Evolutionary conservation across 1,140 invertebrate genomes (phyloP).

Genomic region (Platyscapa corneri): DNA sequence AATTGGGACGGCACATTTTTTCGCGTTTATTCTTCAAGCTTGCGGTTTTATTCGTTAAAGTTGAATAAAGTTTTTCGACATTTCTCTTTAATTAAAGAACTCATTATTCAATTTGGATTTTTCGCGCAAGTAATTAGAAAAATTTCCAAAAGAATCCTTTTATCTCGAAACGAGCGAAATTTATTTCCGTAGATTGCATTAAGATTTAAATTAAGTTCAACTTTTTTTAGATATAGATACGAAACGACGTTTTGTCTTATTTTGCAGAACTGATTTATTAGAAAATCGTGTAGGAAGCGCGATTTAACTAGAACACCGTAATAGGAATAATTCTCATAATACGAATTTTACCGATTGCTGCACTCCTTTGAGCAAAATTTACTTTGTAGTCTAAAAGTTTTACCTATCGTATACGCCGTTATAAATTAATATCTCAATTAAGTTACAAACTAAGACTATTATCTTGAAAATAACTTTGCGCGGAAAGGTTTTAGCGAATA

Average conservation of each 20-base stretch:
- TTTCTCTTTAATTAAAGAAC: no score
- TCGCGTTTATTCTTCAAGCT: no score
- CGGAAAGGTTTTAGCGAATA: not conserved
- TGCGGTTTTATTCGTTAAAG: no score
- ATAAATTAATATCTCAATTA: not conserved
- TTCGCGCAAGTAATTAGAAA: not conserved
- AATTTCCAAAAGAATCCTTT: not conserved
- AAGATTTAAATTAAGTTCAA: not conserved
- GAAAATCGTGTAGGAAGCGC: not conserved
- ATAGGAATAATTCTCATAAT: not conserved
- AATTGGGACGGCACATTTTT: no score
- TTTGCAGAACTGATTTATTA: not conserved
- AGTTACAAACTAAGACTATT: not conserved
- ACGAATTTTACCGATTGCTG: not conserved
- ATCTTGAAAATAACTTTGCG: not conserved
- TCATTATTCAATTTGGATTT: not conserved
- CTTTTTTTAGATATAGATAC: not conserved
- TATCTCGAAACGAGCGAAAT: not conserved
- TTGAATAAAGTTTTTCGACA: no score
- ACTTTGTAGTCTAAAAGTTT: not conserved
- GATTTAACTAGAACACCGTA: not conserved
- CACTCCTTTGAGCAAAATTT: not conserved
- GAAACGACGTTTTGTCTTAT: not conserved
- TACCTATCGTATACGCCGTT: not conserved
- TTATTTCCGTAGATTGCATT: not conserved